Conservation (phyloP, 2,113 vertebrate species). For the Butastur rufipennis region DNA sequence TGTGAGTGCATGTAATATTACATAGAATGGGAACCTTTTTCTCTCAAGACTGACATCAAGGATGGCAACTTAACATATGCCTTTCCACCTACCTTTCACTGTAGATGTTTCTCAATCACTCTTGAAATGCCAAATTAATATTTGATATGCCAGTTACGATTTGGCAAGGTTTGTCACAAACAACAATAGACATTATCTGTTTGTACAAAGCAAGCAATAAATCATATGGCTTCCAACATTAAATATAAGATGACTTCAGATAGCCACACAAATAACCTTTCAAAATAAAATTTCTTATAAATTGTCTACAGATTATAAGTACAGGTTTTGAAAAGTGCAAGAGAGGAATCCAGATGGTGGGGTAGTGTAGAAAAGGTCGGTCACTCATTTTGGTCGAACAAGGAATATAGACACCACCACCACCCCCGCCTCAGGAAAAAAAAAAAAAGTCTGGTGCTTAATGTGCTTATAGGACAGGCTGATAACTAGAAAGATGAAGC, state of each 20-base stretch:
- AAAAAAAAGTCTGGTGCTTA: background rate
- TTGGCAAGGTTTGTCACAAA: background rate
- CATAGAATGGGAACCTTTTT: background rate
- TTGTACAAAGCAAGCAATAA: background rate
- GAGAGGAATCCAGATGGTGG: conserved; percentile 1
- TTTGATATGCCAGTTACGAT: background rate
- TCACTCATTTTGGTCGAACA: background rate
- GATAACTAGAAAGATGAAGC: background rate
- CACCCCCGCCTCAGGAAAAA: too few relatives aligned
- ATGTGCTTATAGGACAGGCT: conserved; percentile 8
- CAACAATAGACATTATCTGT: background rate
- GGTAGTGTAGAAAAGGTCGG: background rate
- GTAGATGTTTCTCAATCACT: background rate
- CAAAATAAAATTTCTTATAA: background rate
- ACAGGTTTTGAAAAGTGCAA: background rate
- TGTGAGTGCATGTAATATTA: background rate
- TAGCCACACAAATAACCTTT: background rate
- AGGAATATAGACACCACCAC: background rate
- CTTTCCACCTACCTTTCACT: background rate
- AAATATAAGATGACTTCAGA: background rate
- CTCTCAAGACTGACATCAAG: background rate
- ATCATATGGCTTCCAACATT: background rate
- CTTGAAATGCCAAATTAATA: background rate
- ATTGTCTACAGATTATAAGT: background rate
- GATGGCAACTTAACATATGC: background rate